Evolutionary conservation across 2,113 vertebrate genomes (phyloP).

Genomic region (Dicerorhinus sumatrensis): DNA sequence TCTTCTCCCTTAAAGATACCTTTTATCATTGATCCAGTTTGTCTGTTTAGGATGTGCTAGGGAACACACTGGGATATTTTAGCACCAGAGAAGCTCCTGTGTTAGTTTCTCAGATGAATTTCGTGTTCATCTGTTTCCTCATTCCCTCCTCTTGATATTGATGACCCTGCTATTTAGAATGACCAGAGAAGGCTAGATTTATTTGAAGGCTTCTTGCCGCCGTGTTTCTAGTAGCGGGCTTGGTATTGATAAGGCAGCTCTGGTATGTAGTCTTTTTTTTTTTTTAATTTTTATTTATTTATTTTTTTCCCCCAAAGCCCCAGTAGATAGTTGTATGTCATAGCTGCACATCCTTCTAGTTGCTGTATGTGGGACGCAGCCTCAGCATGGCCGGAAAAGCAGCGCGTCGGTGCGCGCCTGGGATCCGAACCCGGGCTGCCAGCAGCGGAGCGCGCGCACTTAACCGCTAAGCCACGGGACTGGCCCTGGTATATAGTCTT

Average conservation of each 20-base stretch:
- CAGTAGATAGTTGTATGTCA: too few species aligned
- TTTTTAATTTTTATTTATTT: too few species aligned
- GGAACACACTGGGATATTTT: slow-evolving; percentile 7
- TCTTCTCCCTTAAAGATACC: background rate
- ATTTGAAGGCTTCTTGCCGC: slow-evolving; percentile 16
- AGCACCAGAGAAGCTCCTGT: background rate
- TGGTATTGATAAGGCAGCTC: background rate
- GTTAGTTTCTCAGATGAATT: slow-evolving; percentile 30
- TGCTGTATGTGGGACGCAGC: too few species aligned
- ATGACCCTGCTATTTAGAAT: slow-evolving; percentile 40
- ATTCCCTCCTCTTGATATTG: slow-evolving; percentile 33
- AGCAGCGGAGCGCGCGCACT: too few species aligned
- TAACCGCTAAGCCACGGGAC: too few species aligned
- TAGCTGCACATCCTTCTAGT: too few species aligned
- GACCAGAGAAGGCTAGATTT: background rate
- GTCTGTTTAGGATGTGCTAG: slow-evolving; percentile 5
- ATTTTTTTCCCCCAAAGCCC: too few species aligned
- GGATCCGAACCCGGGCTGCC: too few species aligned
- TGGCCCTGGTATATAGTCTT: background rate
- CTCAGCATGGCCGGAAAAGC: too few species aligned
- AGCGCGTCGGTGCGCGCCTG: too few species aligned
- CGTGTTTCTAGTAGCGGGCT: background rate
- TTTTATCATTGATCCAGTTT: slow-evolving; percentile 55
- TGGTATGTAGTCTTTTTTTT: background rate
- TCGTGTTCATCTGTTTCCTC: slow-evolving; percentile 29